Evolutionary conservation across 2,888 invertebrate species (phyloP).

Genomic region (Aspidapion aeneum): DNA sequence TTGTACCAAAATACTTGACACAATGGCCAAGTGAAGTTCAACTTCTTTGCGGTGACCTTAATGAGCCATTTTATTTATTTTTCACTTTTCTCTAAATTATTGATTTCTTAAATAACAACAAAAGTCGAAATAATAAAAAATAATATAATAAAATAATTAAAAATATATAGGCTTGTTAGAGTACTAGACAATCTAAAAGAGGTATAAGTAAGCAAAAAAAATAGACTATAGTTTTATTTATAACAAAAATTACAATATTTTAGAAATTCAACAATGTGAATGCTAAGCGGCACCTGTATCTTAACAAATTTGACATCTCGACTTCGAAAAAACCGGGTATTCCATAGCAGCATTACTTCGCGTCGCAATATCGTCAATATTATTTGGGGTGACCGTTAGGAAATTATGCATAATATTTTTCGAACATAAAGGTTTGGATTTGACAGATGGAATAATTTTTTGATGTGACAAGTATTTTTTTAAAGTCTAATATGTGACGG

Average conservation of each 20-base stretch:
- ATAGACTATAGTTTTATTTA: slow-evolving; percentile 13
- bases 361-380: slow-evolving; percentile 43
- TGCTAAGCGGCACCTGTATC: slow-evolving; percentile 39
- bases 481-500: slow-evolving; percentile 40
- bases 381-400: slow-evolving; percentile 17
- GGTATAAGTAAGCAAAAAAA: no score
- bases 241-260: slow-evolving; percentile 23
- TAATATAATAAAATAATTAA: no score
- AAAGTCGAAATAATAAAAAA: no score
- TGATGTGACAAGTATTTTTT: slow-evolving; percentile 38
- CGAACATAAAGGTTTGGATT: slow-evolving; percentile 27
- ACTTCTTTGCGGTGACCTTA: no score
- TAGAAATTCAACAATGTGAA: slow-evolving; percentile 39
- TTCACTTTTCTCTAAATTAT: no score
- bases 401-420: slow-evolving; percentile 34
- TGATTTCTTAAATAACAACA: no score
- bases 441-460: slow-evolving; percentile 37
- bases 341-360: slow-evolving; percentile 32
- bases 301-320: slow-evolving; percentile 47
- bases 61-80: no score
- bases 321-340: slow-evolving; percentile 42
- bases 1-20: no score
- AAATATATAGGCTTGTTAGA: no score
- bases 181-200: no score
- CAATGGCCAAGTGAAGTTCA: no score